Evolutionary conservation across 2,888 invertebrate genomes (phyloP).

Genomic region (Cerastoderma edule): DNA sequence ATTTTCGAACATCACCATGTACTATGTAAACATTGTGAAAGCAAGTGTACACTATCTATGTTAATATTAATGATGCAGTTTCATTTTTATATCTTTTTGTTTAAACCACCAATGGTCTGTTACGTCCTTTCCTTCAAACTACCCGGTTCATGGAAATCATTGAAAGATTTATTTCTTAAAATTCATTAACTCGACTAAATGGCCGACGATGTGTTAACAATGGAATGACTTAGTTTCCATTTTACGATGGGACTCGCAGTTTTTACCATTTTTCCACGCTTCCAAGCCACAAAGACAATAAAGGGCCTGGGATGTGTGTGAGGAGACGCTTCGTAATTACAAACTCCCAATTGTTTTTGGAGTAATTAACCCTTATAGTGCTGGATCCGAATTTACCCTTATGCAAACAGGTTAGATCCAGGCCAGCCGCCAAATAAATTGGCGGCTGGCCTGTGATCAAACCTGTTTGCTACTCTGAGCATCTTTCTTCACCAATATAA

Average conservation of each 20-base stretch:
- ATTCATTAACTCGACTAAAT: too few relatives aligned
- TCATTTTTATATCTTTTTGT: too few relatives aligned
- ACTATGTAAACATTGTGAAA: too few relatives aligned
- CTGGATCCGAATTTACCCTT: neutral
- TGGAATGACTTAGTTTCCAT: too few relatives aligned
- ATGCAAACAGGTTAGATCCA: neutral
- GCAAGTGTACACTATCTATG: too few relatives aligned
- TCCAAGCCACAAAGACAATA: conserved; percentile 18
- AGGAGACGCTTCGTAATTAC: neutral
- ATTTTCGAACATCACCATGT: too few relatives aligned
- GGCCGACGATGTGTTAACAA: too few relatives aligned
- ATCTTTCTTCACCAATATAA: neutral
- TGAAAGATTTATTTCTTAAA: too few relatives aligned
- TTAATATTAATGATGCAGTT: too few relatives aligned
- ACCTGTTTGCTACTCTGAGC: neutral
- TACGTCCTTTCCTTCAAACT: too few relatives aligned
- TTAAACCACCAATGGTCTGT: too few relatives aligned
- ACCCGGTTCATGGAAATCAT: too few relatives aligned
- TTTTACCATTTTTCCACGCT: conserved; percentile 42
- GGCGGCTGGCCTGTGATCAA: neutral
- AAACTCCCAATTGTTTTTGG: conserved; percentile 25
- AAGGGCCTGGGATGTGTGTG: neutral
- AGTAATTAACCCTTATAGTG: neutral
- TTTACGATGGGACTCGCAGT: conserved; percentile 29
- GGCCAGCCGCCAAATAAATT: neutral